Evolutionary conservation across 2,888 invertebrate species (phyloP), one percentile per base, ranked within the genome.

Genomic region (Tinea trinotella): DNA sequence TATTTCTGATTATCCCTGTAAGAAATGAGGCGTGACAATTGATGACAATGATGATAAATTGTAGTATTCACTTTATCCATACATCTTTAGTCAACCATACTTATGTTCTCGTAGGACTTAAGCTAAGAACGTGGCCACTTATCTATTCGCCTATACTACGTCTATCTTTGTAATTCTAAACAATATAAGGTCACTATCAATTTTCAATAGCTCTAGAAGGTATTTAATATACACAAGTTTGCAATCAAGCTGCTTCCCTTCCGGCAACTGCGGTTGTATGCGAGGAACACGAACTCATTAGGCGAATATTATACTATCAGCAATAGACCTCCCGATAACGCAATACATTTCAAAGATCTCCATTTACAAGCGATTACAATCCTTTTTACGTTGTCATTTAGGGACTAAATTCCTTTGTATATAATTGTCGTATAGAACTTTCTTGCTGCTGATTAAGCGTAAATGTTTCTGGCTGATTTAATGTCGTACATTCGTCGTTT

Each of bases 221-320:
- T 19, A 56, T 52, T 54, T 56, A 54, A 56, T 56, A 54, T n/a
- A 56, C 54, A 53, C 48, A 54, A 56, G 56, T 54, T 52, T 54
- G 56, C 50, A 56, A 54, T 56, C 35, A 36, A 54, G 54, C 56
- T 15, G 48, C 56, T 59, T 30, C 57, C 56, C 58, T 58, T 50
- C 54, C 56, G 54, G 57, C 59, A 57, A 59, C 58, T 57, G 40
- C 35, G 59, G 54, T 59, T 59, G 60, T 57, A 56, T 55, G 58
- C 56, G 60, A 60, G 57, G 61, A 62, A 62, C 63, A 62, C 62
- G 59, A 61, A 62, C 63, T 64, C 63, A 64, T 64, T 64, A 64
- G 63, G 57, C 56, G 59, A 61, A 63, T 62, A 63, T 63, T 62
- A 62, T 61, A 61, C 63, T 64, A 62, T 62, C 63, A 60, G 58